Evolutionary conservation across 2,888 invertebrate genomes (phyloP).

Genomic region (Cephus rjabovi): DNA sequence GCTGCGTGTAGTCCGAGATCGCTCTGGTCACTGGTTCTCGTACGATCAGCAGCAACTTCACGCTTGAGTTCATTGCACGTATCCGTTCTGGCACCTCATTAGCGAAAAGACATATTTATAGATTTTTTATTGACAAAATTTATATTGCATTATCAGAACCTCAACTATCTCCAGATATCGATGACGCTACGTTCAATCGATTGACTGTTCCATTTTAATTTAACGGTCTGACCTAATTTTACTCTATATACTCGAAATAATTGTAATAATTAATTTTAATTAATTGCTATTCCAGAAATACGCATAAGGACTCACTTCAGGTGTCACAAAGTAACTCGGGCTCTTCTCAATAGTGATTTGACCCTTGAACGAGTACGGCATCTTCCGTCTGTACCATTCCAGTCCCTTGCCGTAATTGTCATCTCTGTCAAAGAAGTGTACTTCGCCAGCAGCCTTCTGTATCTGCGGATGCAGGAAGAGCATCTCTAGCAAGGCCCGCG

Average conservation of each 20-base stretch:
- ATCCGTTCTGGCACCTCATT: slow-evolving; percentile 90
- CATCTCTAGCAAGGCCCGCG: slow-evolving; percentile 95
- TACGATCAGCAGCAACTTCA: slow-evolving; percentile 92
- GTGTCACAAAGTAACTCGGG: slow-evolving; percentile 97
- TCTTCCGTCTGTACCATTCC: slow-evolving; percentile 95
- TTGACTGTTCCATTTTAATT: neutral
- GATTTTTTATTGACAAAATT: neutral
- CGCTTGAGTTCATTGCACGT: slow-evolving; percentile 91
- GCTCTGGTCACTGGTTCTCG: slow-evolving; percentile 96
- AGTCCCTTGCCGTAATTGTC: slow-evolving; percentile 92
- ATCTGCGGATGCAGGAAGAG: slow-evolving; percentile 93
- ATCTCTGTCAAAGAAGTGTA: slow-evolving; percentile 97
- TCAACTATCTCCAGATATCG: neutral
- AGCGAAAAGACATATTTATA: neutral
- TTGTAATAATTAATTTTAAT: neutral
- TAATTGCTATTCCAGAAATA: neutral
- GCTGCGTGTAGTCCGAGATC: slow-evolving; percentile 96
- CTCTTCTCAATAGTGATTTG: slow-evolving; percentile 98
- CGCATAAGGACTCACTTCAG: slow-evolving; percentile 76
- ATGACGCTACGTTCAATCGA: neutral
- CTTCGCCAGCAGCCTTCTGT: slow-evolving; percentile 93
- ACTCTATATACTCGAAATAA: too few species aligned
- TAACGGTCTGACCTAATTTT: neutral
- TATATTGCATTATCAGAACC: neutral
- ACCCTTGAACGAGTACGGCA: slow-evolving; percentile 92